Percentiles rank a stretch among this genome's conserved stretches.
phyloP scores from a whole-genome alignment of 2,797 vertebrate genomes.

The Pterois miles region DNA sequence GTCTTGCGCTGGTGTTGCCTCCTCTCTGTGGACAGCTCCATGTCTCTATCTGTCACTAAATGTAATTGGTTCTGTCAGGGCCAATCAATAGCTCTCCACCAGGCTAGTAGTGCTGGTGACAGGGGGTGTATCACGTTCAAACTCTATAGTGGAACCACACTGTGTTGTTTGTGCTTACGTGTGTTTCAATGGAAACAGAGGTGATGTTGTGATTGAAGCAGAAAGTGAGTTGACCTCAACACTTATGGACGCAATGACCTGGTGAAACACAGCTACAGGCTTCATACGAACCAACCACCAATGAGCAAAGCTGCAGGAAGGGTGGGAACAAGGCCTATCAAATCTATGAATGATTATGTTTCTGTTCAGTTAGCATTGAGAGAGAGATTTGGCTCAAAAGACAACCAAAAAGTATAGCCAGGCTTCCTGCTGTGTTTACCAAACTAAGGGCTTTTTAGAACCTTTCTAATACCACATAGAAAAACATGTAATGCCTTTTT shows the following conservation, averaged over 20 bases:
- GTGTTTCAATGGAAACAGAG: constrained; percentile 35
- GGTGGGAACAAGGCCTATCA: neutral
- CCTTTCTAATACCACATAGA: neutral
- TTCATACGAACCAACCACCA: neutral
- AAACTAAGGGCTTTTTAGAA: neutral
- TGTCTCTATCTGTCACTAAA: constrained; percentile 78
- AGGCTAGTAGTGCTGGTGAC: constrained; percentile 68
- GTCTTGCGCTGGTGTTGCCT: neutral
- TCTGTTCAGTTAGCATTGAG: neutral
- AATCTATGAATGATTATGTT: neutral
- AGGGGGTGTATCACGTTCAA: constrained; percentile 70
- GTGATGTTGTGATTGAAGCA: constrained; percentile 29
- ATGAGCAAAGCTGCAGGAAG: constrained; percentile 2
- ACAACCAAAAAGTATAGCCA: neutral
- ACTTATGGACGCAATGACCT: constrained; percentile 34
- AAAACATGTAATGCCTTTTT: neutral
- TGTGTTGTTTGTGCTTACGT: constrained; percentile 30
- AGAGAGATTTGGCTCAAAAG: neutral
- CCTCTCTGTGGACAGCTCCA: constrained; percentile 64
- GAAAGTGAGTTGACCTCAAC: constrained; percentile 4
- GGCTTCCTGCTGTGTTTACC: neutral
- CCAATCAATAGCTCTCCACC: constrained; percentile 78
- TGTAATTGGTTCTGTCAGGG: constrained; percentile 83
- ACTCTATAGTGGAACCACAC: constrained; percentile 53
- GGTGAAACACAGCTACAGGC: constrained; percentile 15